Base-by-base conservation (phyloP, 2,888 invertebrate species). In the Chymomyza caudatula region DNA sequence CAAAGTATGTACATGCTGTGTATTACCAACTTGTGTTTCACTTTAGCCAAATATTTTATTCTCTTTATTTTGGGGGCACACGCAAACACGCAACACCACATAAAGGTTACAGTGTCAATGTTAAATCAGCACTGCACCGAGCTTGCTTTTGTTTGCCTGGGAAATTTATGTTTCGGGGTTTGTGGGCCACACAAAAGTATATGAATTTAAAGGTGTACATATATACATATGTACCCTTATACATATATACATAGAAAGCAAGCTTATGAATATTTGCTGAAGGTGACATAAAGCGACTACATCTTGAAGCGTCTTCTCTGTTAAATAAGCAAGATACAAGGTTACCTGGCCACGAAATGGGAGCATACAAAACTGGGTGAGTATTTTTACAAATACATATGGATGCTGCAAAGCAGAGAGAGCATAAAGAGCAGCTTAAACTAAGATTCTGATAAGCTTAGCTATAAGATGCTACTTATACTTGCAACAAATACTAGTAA, bases 41-140 rank as follows among this genome's bases (percentile, higher is more conserved):
- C 6, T 44, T 44, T 37, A 44, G 23, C 60, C 56, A 37, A 13
- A 25, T 5, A 63, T 51, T 63, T 60, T 63, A 43, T 67, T 54
- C 25, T 4, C 23, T 20, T 59, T 54, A 54, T 20, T 15, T 37
- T 2, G 8, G 22, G 23, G 11, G 23, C 25, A 56, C 19, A 11
- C 43, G 20, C 44, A 20, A 11, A 5, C 20, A 29, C 43, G 25
- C 29, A 44, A 43, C 51, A 5, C 37, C 6, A 57, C 15, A 23
- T 37, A 43, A 54, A 23, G 63, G 63, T 66, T 67, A 61, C 22
- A 53, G 61, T 61, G 63, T 67, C 73, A 73, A 61, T 67, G 62
- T 43, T 56, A 65, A 61, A 55, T 58, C 52, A 42, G 55, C 42
- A 13, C 19, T 20, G 51, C 11, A 51, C 19, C 19, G 13, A 20